Conservation (phyloP, 2,888 invertebrate genomes). For the Psylliodes chrysocephalus region DNA sequence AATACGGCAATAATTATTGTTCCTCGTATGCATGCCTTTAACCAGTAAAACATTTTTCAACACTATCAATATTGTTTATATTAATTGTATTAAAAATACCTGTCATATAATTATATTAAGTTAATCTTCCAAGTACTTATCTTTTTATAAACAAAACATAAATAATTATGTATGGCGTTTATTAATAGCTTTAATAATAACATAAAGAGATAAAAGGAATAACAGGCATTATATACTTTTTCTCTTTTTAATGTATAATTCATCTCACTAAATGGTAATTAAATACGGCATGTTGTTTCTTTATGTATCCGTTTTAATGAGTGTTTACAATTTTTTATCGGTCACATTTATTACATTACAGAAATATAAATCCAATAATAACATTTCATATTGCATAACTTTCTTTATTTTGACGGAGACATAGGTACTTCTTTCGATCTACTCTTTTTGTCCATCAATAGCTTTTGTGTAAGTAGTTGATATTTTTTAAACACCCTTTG, state of each 20-base stretch:
- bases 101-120: conserved; percentile 20
- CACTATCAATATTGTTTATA: conserved; percentile 5
- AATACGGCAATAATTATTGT: no score
- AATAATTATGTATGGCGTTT: conserved; percentile 39
- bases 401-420: no score
- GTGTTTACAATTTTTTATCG: conserved; percentile 30
- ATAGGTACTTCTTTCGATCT: no score
- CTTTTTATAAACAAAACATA: conserved; percentile 35
- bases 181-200: conserved; percentile 46
- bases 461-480: no score
- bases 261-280: conserved; percentile 26
- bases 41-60: neutral
- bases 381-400: conserved; percentile 16
- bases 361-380: conserved; percentile 1
- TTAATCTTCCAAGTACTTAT: conserved; percentile 24
- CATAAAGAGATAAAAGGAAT: conserved; percentile 41
- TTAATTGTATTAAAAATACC: conserved; percentile 23
- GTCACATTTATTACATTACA: conserved; percentile 11
- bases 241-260: conserved; percentile 18
- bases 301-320: conserved; percentile 14
- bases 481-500: no score
- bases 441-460: no score
- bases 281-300: conserved; percentile 26
- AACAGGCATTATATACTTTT: conserved; percentile 9
- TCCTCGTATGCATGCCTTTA: no score